Evolutionary conservation across 2,797 vertebrate species (phyloP).

Genomic region (Sebastes kiyomatsui): DNA sequence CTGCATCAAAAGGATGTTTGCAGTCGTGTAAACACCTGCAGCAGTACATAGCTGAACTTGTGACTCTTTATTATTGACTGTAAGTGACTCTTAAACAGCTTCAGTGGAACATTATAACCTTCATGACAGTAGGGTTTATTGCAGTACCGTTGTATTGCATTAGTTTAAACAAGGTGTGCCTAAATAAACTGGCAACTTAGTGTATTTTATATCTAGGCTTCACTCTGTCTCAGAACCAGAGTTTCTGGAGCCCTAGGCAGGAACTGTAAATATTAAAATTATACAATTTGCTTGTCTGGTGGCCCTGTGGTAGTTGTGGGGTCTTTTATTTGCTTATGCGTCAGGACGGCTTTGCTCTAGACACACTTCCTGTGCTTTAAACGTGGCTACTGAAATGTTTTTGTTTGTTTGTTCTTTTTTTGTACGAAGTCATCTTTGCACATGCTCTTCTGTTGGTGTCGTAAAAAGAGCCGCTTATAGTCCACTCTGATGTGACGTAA

Average conservation of each 20-base stretch:
- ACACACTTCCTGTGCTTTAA: slow-evolving; percentile 7
- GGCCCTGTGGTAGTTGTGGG: neutral
- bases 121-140: neutral
- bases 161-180: neutral
- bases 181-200: neutral
- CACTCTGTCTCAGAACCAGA: neutral
- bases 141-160: neutral
- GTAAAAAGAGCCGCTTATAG: neutral
- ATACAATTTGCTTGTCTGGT: neutral
- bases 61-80: neutral
- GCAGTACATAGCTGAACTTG: neutral
- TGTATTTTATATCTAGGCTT: neutral
- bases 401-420: neutral
- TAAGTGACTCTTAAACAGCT: neutral
- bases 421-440: neutral
- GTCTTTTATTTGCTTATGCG: neutral
- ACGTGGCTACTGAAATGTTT: neutral
- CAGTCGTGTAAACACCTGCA: neutral
- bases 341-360: neutral
- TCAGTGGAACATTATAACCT: neutral
- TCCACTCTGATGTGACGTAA: neutral
- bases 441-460: neutral
- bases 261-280: neutral
- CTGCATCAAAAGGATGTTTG: neutral
- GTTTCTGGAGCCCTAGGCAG: neutral